A percentile compares a stretch with the other conserved stretches of the same genome.
Evolutionary conservation across 2,888 invertebrate species (phyloP).

Genomic region (Parnassius orleans): DNA sequence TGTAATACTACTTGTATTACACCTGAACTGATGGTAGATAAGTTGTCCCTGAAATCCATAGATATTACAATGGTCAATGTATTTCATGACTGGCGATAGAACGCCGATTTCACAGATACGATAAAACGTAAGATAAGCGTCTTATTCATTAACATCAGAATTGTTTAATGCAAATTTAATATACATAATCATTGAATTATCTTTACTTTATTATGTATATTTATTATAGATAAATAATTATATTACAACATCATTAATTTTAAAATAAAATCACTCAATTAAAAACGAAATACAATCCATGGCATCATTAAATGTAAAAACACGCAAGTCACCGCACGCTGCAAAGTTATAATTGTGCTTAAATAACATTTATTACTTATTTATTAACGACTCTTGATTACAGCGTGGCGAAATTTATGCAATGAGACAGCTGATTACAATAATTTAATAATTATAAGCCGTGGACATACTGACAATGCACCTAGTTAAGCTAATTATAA

Average conservation of each 20-base stretch:
- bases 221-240: neutral
- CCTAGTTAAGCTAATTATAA: neutral
- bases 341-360: conserved; percentile 17
- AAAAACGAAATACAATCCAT: neutral
- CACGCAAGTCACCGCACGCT: conserved; percentile 19
- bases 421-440: conserved; percentile 21
- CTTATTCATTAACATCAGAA: too few relatives aligned
- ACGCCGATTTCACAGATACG: too few relatives aligned
- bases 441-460: conserved; percentile 9
- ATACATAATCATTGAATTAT: too few relatives aligned
- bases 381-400: conserved; percentile 22
- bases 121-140: too few relatives aligned
- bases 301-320: conserved; percentile 17
- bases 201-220: neutral
- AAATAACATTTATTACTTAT: conserved; percentile 16
- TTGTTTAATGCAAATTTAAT: too few relatives aligned
- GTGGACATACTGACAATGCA: neutral
- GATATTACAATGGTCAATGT: too few relatives aligned
- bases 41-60: too few relatives aligned
- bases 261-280: too few relatives aligned
- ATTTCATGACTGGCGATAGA: too few relatives aligned
- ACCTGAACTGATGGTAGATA: too few relatives aligned
- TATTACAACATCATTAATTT: too few relatives aligned
- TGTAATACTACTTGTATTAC: too few relatives aligned
- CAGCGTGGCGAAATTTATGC: conserved; percentile 17